A percentile compares a stretch with the other conserved stretches of the same genome.
Evolutionary conservation across 1,140 invertebrate species (phyloP).

Genomic region (Paralvinella palmiformis): DNA sequence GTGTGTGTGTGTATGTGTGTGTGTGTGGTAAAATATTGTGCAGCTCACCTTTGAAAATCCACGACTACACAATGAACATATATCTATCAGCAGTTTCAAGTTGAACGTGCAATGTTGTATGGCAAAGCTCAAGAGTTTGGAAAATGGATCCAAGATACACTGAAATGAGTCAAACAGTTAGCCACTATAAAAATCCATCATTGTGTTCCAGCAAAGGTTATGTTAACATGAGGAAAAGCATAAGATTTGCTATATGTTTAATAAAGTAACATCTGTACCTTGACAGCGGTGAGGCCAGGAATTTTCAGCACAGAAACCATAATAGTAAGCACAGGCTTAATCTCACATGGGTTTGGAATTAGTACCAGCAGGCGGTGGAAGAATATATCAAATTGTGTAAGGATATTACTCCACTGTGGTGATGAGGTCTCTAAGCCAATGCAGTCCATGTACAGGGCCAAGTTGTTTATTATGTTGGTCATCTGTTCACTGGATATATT

Average conservation of each 20-base stretch:
- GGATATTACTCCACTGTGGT: conserved; percentile 68
- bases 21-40: no score
- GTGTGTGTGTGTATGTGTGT: no score
- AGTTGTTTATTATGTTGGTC: conserved; percentile 67
- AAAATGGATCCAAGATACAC: conserved; percentile 88
- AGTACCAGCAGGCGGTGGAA: conserved; percentile 71
- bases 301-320: conserved; percentile 80
- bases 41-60: conserved; percentile 70
- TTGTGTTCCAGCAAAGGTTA: no score
- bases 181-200: no score
- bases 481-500: conserved; percentile 68
- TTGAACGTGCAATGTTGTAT: conserved; percentile 83
- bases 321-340: conserved; percentile 71
- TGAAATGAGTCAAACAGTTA: no score
- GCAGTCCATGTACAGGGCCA: conserved; percentile 88
- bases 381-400: conserved; percentile 77
- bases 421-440: conserved; percentile 76
- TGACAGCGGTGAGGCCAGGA: conserved; percentile 70
- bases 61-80: conserved; percentile 82
- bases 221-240: no score
- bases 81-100: conserved; percentile 76
- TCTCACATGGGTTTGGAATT: conserved; percentile 63
- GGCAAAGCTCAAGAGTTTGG: conserved; percentile 84
- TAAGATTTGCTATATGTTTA: no score
- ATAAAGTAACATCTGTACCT: no score